Conservation (phyloP, 2,797 vertebrate genomes). For the Sebastes glaucus region DNA sequence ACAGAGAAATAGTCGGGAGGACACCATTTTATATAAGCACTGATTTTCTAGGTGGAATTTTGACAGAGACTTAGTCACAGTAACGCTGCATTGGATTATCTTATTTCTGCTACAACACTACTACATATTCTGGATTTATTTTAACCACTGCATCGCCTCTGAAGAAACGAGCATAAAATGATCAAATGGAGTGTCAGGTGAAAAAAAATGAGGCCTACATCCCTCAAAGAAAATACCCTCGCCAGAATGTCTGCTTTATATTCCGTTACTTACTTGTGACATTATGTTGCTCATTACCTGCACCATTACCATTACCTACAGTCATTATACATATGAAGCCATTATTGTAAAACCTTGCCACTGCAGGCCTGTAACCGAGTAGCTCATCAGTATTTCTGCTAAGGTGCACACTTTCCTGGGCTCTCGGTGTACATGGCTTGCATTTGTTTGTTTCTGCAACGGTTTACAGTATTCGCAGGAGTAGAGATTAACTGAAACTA, state of each 20-base stretch:
- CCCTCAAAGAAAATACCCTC: conserved; percentile 45
- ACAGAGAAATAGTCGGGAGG: conserved; percentile 21
- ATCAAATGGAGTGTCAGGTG: conserved; percentile 31
- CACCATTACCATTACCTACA: conserved; percentile 60
- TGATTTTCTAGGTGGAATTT: conserved; percentile 21
- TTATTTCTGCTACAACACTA: conserved; percentile 31
- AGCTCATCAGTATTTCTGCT: conserved; percentile 78
- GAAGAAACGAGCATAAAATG: conserved; percentile 33
- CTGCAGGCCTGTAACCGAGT: conserved; percentile 60
- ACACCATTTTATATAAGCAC: conserved; percentile 35
- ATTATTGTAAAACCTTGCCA: conserved; percentile 63
- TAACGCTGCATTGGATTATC: conserved; percentile 27
- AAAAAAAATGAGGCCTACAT: conserved; percentile 37
- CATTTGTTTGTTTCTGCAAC: conserved; percentile 55
- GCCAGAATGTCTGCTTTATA: conserved; percentile 61
- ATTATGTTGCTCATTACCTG: conserved; percentile 73
- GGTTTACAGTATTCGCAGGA: conserved; percentile 51
- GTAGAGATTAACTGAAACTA: conserved; percentile 46
- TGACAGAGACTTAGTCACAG: conserved; percentile 44
- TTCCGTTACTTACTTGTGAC: conserved; percentile 68
- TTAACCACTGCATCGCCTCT: conserved; percentile 23
- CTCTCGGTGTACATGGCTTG: conserved; percentile 24
- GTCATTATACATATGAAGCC: conserved; percentile 59
- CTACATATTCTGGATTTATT: conserved; percentile 27
- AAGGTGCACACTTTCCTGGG: conserved; percentile 65